phyloP scores from a whole-genome alignment of 2,113 vertebrate genomes.

The Blennius ocellaris region DNA sequence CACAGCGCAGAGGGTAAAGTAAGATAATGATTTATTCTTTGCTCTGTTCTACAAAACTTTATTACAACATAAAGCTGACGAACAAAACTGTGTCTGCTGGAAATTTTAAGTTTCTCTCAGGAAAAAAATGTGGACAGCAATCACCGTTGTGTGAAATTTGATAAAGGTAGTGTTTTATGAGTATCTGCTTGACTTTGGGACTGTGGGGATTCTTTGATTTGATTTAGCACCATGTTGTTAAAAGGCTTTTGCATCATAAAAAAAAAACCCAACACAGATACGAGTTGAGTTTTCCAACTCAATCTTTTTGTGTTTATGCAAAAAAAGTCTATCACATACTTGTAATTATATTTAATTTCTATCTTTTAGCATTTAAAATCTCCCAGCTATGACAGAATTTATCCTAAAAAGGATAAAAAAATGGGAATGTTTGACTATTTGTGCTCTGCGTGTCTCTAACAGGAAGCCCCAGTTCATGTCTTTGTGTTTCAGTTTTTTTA shows the following conservation, averaged over 20 bases:
- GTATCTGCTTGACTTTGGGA: slow-evolving; percentile 46
- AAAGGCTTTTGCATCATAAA: slow-evolving; percentile 35
- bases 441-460: slow-evolving; percentile 24
- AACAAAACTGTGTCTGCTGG: slow-evolving; percentile 78
- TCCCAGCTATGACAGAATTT: slow-evolving; percentile 5
- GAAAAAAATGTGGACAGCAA: slow-evolving; percentile 38
- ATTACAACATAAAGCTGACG: slow-evolving; percentile 85
- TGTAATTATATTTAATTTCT: background rate
- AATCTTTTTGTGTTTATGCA: too few species aligned
- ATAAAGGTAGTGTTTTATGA: slow-evolving; percentile 40
- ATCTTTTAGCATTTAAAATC: slow-evolving; percentile 12
- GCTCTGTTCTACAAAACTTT: slow-evolving; percentile 83
- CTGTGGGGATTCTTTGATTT: slow-evolving; percentile 35
- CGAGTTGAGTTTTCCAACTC: too few species aligned
- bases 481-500: slow-evolving; percentile 11
- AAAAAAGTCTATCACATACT: too few species aligned
- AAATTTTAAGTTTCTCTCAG: slow-evolving; percentile 34
- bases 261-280: slow-evolving; percentile 1
- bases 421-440: slow-evolving; percentile 5
- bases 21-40: slow-evolving; percentile 71
- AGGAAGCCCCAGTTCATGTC: slow-evolving; percentile 37
- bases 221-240: slow-evolving; percentile 71
- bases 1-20: slow-evolving; percentile 39
- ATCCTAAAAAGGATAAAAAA: slow-evolving; percentile 10
- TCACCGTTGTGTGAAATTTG: slow-evolving; percentile 27